Percentiles rank a stretch among this genome's conserved stretches.
Conservation (phyloP, 2,888 invertebrate species). For the Biston stratarius region DNA sequence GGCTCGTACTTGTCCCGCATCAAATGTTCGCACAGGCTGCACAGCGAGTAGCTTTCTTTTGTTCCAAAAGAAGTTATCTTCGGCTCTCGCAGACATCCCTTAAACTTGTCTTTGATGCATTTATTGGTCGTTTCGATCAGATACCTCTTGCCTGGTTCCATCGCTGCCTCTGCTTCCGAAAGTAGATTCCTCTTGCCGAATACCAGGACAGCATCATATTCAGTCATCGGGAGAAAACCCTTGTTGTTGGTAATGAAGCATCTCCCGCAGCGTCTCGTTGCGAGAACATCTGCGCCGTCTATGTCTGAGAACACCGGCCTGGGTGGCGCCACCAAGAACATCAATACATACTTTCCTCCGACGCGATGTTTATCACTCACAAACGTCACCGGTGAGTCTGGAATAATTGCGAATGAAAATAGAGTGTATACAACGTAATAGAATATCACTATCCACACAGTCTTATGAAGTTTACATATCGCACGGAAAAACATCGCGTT, state of each 20-base stretch:
- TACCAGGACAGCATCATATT: conserved; percentile 66
- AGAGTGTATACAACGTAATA: conserved; percentile 59
- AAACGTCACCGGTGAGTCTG: conserved; percentile 55
- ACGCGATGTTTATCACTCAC: conserved; percentile 60
- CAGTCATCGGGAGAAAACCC: conserved; percentile 64
- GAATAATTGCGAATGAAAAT: conserved; percentile 54
- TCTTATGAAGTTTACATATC: conserved; percentile 60
- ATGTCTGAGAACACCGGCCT: conserved; percentile 56
- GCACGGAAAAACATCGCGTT: conserved; percentile 65
- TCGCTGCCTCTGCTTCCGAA: conserved; percentile 50
- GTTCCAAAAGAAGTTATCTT: conserved; percentile 55
- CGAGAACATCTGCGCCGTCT: conserved; percentile 63
- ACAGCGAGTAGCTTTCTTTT: conserved; percentile 44
- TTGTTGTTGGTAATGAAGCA: conserved; percentile 71
- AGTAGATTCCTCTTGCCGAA: conserved; percentile 50
- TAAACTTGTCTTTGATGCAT: conserved; percentile 60
- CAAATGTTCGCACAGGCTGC: conserved; percentile 43
- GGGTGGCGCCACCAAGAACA: conserved; percentile 58
- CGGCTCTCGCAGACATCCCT: conserved; percentile 56
- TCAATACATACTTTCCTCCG: conserved; percentile 61
- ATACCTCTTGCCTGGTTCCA: conserved; percentile 61
- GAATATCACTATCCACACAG: conserved; percentile 53
- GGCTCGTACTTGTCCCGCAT: conserved; percentile 19
- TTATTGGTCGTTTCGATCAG: conserved; percentile 51
- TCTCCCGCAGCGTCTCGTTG: conserved; percentile 54